Conservation (phyloP, 2,797 vertebrate genomes). For the Phrynocephalus forsythii region DNA sequence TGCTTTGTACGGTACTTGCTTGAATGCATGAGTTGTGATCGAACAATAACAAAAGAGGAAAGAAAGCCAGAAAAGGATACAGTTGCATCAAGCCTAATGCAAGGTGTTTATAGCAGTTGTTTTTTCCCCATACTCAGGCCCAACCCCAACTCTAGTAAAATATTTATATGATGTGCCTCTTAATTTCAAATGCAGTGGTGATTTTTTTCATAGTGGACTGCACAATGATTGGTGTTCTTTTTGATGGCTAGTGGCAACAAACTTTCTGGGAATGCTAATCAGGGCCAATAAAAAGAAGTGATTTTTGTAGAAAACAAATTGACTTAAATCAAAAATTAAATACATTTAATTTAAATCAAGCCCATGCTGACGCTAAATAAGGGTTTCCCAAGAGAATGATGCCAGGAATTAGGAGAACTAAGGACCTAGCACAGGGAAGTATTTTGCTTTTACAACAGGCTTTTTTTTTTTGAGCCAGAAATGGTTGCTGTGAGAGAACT, state of each 20-base stretch:
- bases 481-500: constrained; percentile 15
- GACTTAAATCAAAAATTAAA: too few relatives aligned
- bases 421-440: not conserved
- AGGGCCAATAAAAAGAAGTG: too few relatives aligned
- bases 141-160: not conserved
- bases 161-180: not conserved
- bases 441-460: constrained; percentile 35
- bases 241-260: not conserved
- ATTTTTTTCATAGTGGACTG: not conserved
- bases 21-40: not conserved
- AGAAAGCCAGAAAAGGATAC: not conserved
- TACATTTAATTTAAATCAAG: too few relatives aligned
- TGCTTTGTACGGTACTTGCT: not conserved
- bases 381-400: constrained; percentile 47
- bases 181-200: not conserved
- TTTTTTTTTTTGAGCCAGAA: constrained; percentile 29
- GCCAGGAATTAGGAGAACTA: constrained; percentile 21
- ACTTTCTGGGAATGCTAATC: too few relatives aligned
- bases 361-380: not conserved
- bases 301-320: too few relatives aligned
- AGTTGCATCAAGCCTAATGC: too few relatives aligned
- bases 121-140: not conserved
- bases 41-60: not conserved
- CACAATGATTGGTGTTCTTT: not conserved
- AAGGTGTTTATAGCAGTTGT: not conserved